Base-by-base conservation (phyloP, 2,113 vertebrate species). In the Pipra filicauda region DNA sequence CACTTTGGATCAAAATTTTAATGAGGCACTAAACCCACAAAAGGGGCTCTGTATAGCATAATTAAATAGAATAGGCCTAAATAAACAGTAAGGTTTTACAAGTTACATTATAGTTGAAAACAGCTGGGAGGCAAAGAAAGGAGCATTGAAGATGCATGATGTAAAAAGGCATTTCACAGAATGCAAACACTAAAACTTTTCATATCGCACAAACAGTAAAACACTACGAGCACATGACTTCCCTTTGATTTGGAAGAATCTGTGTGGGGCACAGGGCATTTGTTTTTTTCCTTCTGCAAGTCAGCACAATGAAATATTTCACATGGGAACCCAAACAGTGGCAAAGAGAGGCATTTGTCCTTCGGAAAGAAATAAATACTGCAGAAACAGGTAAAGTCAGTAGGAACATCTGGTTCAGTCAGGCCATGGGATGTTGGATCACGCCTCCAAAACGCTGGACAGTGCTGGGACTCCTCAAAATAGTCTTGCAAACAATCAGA, bases 121-220 rank as follows among this genome's bases (percentile, higher is more conserved):
- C 79, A 97, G 93, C 88, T 83, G 89, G 89, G 66, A 93, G 83
- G 90, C 85, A 93, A 97, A 97, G 94, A 95, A 92, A 96, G 93
- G 89, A 95, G 85, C 85, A 82, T 54, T 93, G 88, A 66, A 77
- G 77, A 83, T 43, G 67, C 51, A 80, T 75, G 6, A 66, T 80
- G 94, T 89, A 96, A 92, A 97, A 92, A 91, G 81, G 97, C 96
- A 96, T 98, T 95, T 97, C 97, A 97, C 96, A 97, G 97, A 98
- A 97, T 76, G 96, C 96, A 97, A 93, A 98, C 91, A 92, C 94
- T 96, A 74, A 85, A 95, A 92, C 94, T 93, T 95, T 82, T 96
- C 95, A 94, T 93, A 66, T 95, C 74, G 12, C 92, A 95, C 88
- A 30, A 91, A 93, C 72, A 67, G 86, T 82, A 92, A 95, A 93